Evolutionary conservation across 2,888 invertebrate species (phyloP).

Genomic region (Trichopria drosophilae): DNA sequence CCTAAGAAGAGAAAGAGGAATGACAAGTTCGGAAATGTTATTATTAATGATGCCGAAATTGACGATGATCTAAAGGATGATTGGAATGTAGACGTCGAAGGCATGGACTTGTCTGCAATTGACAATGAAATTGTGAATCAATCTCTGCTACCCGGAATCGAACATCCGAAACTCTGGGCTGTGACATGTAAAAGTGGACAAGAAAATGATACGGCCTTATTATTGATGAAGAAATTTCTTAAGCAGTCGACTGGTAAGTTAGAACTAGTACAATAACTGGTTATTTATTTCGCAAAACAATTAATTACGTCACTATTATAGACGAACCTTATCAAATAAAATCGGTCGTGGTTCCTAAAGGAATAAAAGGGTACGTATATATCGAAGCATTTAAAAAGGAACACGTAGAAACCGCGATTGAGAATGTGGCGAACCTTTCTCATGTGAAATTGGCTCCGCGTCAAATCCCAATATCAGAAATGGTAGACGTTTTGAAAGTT

Average conservation of each 20-base stretch:
- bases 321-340: conserved; percentile 90
- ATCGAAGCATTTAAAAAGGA: conserved; percentile 68
- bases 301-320: conserved; percentile 54
- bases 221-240: conserved; percentile 94
- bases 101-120: too few relatives aligned
- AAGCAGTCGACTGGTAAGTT: conserved; percentile 65
- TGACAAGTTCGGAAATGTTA: too few relatives aligned
- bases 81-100: too few relatives aligned
- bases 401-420: conserved; percentile 65
- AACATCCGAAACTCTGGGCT: conserved; percentile 99
- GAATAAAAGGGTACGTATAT: conserved; percentile 88
- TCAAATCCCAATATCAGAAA: conserved; percentile 99
- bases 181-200: conserved; percentile 97
- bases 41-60: too few relatives aligned
- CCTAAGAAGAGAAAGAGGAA: too few relatives aligned
- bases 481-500: conserved; percentile 96
- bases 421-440: conserved; percentile 62
- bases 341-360: conserved; percentile 95
- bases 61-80: too few relatives aligned
- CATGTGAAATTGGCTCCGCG: conserved; percentile 89
- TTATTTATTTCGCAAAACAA: neutral
- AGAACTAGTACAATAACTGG: neutral
- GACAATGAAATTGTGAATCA: conserved; percentile 98
- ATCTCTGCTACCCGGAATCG: conserved; percentile 93
- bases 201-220: conserved; percentile 88